These are phyloP conservation scores for Noturus placidus DNA, from an alignment of 2,113 vertebrate species.

Conservation along the genomic window DNA sequence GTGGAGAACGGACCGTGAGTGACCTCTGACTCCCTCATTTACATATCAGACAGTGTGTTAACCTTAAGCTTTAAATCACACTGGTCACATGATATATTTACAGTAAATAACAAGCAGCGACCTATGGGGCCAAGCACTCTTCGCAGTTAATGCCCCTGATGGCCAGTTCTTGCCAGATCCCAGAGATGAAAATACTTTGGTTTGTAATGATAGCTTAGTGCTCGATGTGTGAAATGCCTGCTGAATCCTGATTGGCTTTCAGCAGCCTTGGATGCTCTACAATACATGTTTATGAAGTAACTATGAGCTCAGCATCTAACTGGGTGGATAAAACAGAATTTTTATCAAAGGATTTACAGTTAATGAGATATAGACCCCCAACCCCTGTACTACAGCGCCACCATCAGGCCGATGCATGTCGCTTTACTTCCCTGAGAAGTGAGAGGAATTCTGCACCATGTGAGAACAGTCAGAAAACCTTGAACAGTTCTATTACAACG, in stretches of 20 bases:
- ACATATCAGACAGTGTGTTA: neutral
- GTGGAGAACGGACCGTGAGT: slow-evolving; percentile 94
- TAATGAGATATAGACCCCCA: neutral
- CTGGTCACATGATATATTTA: neutral
- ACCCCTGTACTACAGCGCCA: neutral
- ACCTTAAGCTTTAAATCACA: neutral
- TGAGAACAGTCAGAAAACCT: no score
- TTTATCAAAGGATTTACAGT: neutral
- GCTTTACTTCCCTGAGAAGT: neutral
- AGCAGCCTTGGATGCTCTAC: neutral
- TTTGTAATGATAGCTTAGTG: neutral
- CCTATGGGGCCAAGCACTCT: neutral
- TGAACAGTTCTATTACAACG: neutral
- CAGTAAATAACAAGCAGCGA: neutral
- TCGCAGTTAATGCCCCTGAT: neutral
- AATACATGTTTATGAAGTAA: neutral
- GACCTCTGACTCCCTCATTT: neutral
- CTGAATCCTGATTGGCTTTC: no score
- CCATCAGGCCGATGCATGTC: neutral
- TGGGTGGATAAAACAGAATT: neutral
- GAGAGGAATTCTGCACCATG: neutral
- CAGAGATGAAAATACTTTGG: no score
- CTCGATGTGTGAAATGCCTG: neutral
- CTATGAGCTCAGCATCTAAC: neutral
- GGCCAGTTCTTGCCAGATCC: neutral